phyloP scores from a whole-genome alignment of 92 coral and sea anemone genomes.

The Plumapathes pennacea region DNA sequence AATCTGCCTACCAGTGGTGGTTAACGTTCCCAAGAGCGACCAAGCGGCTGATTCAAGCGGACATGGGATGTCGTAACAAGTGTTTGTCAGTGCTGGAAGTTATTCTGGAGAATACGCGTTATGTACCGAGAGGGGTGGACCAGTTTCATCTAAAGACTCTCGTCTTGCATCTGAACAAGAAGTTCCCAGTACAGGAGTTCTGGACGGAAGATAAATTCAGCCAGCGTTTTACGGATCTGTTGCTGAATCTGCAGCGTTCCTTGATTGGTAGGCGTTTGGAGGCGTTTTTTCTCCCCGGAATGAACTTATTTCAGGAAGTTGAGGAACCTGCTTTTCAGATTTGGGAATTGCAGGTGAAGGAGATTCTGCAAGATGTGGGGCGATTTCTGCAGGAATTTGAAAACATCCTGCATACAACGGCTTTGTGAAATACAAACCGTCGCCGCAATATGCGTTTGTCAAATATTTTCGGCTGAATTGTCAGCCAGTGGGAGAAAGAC shows the following conservation, averaged over 20 bases:
- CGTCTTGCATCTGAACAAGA: slow-evolving; percentile 38
- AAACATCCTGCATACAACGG: slow-evolving; percentile 21
- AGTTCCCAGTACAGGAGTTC: slow-evolving; percentile 49
- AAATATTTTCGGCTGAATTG: too few species aligned
- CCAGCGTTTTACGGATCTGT: slow-evolving; percentile 61
- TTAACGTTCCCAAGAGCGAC: slow-evolving; percentile 50
- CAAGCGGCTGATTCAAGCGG: slow-evolving; percentile 32
- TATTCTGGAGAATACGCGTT: slow-evolving; percentile 23
- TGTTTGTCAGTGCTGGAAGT: slow-evolving; percentile 57
- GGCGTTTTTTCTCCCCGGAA: slow-evolving; percentile 52
- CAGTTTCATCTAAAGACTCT: slow-evolving; percentile 47
- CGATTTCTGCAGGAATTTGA: slow-evolving; percentile 29
- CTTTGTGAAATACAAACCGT: slow-evolving; percentile 14
- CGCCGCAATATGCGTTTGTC: too few species aligned
- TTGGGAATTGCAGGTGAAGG: slow-evolving; percentile 28
- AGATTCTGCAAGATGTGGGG: slow-evolving; percentile 41
- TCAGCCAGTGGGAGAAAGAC: too few species aligned
- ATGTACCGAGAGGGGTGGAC: slow-evolving; percentile 24
- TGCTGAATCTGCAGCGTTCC: slow-evolving; percentile 36
- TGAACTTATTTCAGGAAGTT: slow-evolving; percentile 64
- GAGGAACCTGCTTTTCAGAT: slow-evolving; percentile 28
- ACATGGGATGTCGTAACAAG: slow-evolving; percentile 52
- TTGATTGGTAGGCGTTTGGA: slow-evolving; percentile 16
- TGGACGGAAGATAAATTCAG: slow-evolving; percentile 65
- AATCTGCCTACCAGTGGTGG: slow-evolving; percentile 78